Percentiles rank a stretch among this genome's conserved stretches.
These are phyloP conservation scores for Seriola rivoliana DNA, from an alignment of 2,113 vertebrate genomes.

Conservation along the genomic window DNA sequence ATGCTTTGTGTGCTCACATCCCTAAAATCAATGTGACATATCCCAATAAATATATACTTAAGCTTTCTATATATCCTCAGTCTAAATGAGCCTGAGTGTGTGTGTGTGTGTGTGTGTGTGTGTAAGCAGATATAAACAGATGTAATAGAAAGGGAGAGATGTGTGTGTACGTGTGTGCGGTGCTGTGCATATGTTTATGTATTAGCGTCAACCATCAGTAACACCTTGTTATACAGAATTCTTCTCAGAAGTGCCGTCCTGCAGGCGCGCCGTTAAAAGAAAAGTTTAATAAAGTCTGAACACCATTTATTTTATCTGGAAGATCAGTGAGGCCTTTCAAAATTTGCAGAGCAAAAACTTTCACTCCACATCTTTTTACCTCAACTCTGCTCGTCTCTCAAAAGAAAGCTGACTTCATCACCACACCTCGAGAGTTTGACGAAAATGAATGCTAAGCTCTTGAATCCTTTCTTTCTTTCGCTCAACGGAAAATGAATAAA, in stretches of 20 bases:
- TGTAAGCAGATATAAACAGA: not conserved
- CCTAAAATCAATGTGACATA: slow-evolving; percentile 50
- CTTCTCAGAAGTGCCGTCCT: slow-evolving; percentile 56
- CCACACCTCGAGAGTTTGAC: slow-evolving; percentile 74
- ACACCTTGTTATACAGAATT: slow-evolving; percentile 54
- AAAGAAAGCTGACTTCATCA: slow-evolving; percentile 82
- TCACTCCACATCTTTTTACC: slow-evolving; percentile 58
- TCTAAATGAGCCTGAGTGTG: not conserved
- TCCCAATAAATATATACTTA: slow-evolving; percentile 35
- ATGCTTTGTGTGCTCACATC: slow-evolving; percentile 29
- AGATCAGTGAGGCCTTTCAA: slow-evolving; percentile 68
- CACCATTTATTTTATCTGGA: slow-evolving; percentile 73
- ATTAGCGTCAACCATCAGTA: slow-evolving; percentile 37
- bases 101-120: not conserved
- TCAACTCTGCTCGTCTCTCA: slow-evolving; percentile 59
- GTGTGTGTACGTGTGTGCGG: slow-evolving; percentile 5
- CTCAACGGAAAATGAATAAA: slow-evolving; percentile 84
- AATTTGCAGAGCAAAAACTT: slow-evolving; percentile 68
- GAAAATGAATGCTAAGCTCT: slow-evolving; percentile 78
- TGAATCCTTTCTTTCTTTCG: slow-evolving; percentile 65
- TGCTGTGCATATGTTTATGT: slow-evolving; percentile 20
- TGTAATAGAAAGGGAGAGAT: not conserved
- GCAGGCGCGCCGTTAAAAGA: slow-evolving; percentile 43
- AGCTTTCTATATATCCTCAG: slow-evolving; percentile 1
- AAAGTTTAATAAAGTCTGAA: slow-evolving; percentile 78